These are phyloP conservation scores for Delichon dasypus DNA, from an alignment of 2,797 vertebrate species.

Conservation along the genomic window DNA sequence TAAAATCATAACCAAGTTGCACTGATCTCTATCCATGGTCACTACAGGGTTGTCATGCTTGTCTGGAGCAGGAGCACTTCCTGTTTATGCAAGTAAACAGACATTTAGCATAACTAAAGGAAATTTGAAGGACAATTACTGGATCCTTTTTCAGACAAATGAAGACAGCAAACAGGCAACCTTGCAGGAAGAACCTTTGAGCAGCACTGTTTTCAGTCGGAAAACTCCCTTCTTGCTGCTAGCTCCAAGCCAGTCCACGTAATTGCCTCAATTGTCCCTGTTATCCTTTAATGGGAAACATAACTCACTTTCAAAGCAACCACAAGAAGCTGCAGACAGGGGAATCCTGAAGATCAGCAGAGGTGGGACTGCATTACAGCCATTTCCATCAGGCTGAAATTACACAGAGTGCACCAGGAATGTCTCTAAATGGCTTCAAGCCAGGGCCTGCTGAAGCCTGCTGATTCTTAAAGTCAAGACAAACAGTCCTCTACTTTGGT, in stretches of 20 bases:
- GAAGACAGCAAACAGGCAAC: slow-evolving; percentile 39
- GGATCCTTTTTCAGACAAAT: slow-evolving; percentile 55
- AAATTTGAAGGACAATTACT: slow-evolving; percentile 34
- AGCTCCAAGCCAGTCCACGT: slow-evolving; percentile 64
- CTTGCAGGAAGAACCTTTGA: slow-evolving; percentile 59
- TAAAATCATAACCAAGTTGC: neutral
- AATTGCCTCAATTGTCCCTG: slow-evolving; percentile 75
- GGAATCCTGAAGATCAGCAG: slow-evolving; percentile 80
- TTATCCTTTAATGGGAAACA: slow-evolving; percentile 78
- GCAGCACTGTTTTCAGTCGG: slow-evolving; percentile 2
- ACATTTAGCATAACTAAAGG: slow-evolving; percentile 43
- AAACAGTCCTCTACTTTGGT: neutral
- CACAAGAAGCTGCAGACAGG: slow-evolving; percentile 71
- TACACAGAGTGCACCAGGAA: slow-evolving; percentile 65
- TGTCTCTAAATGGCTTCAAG: slow-evolving; percentile 67
- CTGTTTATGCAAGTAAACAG: slow-evolving; percentile 20
- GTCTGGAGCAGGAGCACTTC: neutral
- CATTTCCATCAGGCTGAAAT: slow-evolving; percentile 69
- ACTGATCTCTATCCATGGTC: neutral
- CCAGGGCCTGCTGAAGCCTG: slow-evolving; percentile 26
- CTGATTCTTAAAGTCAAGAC: slow-evolving; percentile 32
- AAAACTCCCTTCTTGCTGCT: slow-evolving; percentile 33
- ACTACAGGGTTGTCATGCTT: neutral
- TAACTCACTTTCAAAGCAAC: slow-evolving; percentile 73
- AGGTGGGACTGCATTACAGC: slow-evolving; percentile 59